These are phyloP conservation scores for Taphrorychus bicolor DNA, from an alignment of 2,888 invertebrate genomes.

Conservation along the genomic window DNA sequence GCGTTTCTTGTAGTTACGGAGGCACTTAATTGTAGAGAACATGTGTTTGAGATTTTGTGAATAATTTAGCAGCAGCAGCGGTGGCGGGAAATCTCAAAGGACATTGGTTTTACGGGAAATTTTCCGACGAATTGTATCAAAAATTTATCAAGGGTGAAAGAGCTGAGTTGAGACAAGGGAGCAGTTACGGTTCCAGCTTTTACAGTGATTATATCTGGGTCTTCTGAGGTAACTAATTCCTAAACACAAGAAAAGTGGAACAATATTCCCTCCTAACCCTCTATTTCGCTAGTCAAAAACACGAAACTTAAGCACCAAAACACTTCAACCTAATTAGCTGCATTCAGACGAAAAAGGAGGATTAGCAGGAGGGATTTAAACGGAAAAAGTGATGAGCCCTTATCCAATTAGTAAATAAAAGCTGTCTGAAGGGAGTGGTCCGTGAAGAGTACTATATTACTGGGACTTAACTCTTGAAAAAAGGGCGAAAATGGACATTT, in stretches of 20 bases:
- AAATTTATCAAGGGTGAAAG: too few relatives aligned
- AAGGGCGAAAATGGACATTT: not conserved
- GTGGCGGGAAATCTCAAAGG: not conserved
- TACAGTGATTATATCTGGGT: too few relatives aligned
- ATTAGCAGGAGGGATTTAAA: not conserved
- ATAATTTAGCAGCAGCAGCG: not conserved
- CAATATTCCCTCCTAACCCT: too few relatives aligned
- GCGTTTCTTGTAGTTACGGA: not conserved
- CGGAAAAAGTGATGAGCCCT: not conserved
- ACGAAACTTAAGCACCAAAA: not conserved
- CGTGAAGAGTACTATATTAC: not conserved
- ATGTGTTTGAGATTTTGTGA: not conserved
- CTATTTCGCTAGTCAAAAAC: too few relatives aligned
- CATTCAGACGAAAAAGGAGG: not conserved
- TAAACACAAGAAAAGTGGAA: too few relatives aligned
- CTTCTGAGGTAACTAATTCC: too few relatives aligned
- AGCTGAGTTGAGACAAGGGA: too few relatives aligned
- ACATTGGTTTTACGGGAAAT: too few relatives aligned
- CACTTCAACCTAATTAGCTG: not conserved
- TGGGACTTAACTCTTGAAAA: not conserved
- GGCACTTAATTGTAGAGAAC: not conserved
- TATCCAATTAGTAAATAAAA: slow-evolving; percentile 4
- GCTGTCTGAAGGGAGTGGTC: not conserved
- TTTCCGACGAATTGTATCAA: too few relatives aligned
- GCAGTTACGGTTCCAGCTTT: too few relatives aligned